These are phyloP conservation scores for Amphiprion clarkii DNA, from an alignment of 2,797 vertebrate species.

Conservation along the genomic window DNA sequence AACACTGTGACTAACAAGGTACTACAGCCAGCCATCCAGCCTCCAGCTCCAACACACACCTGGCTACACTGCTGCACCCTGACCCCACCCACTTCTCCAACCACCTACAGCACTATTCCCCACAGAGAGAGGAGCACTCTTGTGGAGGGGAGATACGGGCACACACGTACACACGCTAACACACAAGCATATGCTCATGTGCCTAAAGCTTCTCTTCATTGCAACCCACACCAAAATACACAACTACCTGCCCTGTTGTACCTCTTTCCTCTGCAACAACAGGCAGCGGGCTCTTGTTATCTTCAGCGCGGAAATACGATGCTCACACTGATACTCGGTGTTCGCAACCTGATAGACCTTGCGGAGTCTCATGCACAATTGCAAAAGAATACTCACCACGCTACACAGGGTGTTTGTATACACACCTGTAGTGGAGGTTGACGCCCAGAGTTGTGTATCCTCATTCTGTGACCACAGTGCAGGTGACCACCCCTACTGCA, in stretches of 20 bases:
- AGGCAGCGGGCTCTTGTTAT: constrained; percentile 65
- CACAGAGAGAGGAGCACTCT: constrained; percentile 79
- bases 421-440: constrained; percentile 62
- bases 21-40: constrained; percentile 82
- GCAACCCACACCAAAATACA: constrained; percentile 80
- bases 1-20: constrained; percentile 99
- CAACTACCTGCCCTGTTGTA: constrained; percentile 74
- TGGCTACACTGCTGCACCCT: constrained; percentile 81
- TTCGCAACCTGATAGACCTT: constrained; percentile 62
- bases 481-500: constrained; percentile 58
- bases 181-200: constrained; percentile 61
- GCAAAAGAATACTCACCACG: constrained; percentile 46
- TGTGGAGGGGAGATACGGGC: constrained; percentile 69
- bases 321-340: constrained; percentile 61
- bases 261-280: constrained; percentile 66
- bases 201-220: constrained; percentile 78
- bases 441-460: constrained; percentile 50
- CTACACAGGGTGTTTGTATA: constrained; percentile 46
- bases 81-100: constrained; percentile 83
- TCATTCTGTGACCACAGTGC: constrained; percentile 51
- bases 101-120: constrained; percentile 83
- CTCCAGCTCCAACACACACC: constrained; percentile 82
- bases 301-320: constrained; percentile 62
- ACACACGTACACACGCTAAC: constrained; percentile 25
- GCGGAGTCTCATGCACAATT: constrained; percentile 43